Evolutionary conservation across 2,888 invertebrate genomes (phyloP).

Genomic region (Metopia argyrocephala): DNA sequence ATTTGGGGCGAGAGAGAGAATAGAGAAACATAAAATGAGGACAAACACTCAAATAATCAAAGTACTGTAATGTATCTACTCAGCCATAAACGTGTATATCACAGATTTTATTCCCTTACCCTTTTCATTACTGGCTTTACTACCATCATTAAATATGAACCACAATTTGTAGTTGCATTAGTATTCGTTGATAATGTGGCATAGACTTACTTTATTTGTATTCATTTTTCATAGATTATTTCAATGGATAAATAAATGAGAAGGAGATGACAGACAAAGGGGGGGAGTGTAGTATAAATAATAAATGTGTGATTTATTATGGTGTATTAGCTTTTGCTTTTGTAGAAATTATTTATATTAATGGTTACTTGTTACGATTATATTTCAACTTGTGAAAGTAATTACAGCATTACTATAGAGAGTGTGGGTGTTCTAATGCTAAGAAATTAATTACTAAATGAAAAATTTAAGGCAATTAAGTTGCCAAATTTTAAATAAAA

Average conservation of each 20-base stretch:
- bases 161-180: too few relatives aligned
- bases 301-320: background rate
- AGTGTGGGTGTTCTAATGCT: too few relatives aligned
- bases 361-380: slow-evolving; percentile 7
- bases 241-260: slow-evolving; percentile 2
- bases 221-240: slow-evolving; percentile 23
- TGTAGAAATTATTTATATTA: background rate
- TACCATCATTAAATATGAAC: background rate
- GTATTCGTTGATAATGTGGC: background rate
- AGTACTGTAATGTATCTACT: slow-evolving; percentile 38
- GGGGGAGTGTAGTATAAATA: background rate
- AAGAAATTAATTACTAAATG: too few relatives aligned
- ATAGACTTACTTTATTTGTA: background rate
- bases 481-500: too few relatives aligned
- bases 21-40: slow-evolving; percentile 25
- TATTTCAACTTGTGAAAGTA: background rate
- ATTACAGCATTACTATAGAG: too few relatives aligned
- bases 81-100: slow-evolving; percentile 5
- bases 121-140: background rate
- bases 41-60: slow-evolving; percentile 48
- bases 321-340: slow-evolving; percentile 19
- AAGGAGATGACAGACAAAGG: background rate
- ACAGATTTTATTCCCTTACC: slow-evolving; percentile 10
- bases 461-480: too few relatives aligned
- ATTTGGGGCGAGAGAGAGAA: too few relatives aligned